phyloP scores from a whole-genome alignment of 2,113 vertebrate genomes.

The Balaenoptera acutorostrata region DNA sequence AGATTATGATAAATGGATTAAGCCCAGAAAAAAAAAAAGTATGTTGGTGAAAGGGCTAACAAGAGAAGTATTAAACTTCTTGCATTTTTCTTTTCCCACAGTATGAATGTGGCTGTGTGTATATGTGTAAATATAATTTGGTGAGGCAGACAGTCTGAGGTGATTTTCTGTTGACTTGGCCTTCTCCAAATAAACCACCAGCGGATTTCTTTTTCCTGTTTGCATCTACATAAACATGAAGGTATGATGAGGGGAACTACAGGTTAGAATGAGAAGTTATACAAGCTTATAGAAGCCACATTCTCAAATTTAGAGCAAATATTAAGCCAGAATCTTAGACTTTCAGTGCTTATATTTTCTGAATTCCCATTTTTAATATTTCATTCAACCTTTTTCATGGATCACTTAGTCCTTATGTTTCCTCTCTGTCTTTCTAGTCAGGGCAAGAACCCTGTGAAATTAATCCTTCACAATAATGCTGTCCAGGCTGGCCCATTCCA shows the following conservation, averaged over 20 bases:
- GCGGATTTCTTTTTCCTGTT: slow-evolving; percentile 57
- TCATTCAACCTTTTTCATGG: neutral
- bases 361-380: neutral
- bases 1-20: neutral
- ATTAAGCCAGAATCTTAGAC: neutral
- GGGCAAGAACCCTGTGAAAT: neutral
- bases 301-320: slow-evolving; percentile 37
- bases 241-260: slow-evolving; percentile 41
- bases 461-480: neutral
- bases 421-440: neutral
- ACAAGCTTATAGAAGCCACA: neutral
- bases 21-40: neutral
- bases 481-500: neutral
- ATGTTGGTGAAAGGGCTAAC: neutral
- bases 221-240: slow-evolving; percentile 44
- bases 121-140: neutral
- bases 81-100: neutral
- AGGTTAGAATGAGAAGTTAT: neutral
- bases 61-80: slow-evolving; percentile 6
- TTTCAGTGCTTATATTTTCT: neutral
- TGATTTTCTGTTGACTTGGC: slow-evolving; percentile 53
- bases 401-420: neutral
- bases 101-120: neutral
- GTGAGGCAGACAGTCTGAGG: slow-evolving; percentile 6
- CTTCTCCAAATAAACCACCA: slow-evolving; percentile 53